Conservation (phyloP, 2,113 vertebrate genomes). For the Otus sunia region DNA sequence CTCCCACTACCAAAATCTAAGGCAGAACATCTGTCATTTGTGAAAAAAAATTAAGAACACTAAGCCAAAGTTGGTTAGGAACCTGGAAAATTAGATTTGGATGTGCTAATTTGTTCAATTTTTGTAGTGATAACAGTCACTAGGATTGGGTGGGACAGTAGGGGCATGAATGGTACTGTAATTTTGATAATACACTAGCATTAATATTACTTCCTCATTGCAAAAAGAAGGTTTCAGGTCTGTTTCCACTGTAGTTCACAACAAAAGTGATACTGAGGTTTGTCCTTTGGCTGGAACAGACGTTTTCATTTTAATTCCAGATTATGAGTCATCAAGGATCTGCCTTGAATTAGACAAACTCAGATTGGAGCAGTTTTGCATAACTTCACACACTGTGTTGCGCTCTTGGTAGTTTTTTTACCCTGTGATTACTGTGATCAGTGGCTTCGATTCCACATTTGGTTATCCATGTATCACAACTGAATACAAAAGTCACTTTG, state of each 20-base stretch:
- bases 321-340: background rate
- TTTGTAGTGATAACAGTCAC: background rate
- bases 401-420: background rate
- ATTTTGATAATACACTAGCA: background rate
- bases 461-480: background rate
- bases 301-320: background rate
- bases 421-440: background rate
- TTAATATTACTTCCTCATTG: background rate
- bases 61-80: background rate
- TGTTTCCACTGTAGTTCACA: background rate
- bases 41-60: background rate
- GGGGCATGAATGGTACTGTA: background rate
- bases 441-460: background rate
- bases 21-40: background rate
- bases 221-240: background rate
- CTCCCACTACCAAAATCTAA: background rate
- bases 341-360: background rate
- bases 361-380: background rate
- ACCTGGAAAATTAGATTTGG: background rate
- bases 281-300: background rate
- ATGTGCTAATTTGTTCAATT: background rate
- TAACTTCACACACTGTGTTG: background rate
- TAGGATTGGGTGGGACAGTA: background rate
- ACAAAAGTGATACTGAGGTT: background rate
- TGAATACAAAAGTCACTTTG: background rate